These are phyloP conservation scores for Eupithecia subfuscata DNA, from an alignment of 2,888 invertebrate genomes.

Conservation along the genomic window DNA sequence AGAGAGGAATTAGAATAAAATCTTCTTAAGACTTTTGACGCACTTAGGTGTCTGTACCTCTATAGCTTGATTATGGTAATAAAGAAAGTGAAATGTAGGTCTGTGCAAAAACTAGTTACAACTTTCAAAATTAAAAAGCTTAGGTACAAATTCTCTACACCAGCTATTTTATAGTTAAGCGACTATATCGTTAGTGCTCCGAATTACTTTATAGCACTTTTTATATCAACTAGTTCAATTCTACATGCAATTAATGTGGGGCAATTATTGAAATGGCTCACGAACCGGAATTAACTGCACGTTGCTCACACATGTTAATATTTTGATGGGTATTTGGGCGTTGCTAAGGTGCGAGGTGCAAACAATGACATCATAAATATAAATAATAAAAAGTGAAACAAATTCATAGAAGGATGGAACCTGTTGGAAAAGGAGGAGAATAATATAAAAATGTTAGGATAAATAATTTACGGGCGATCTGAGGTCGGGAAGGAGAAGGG, in stretches of 20 bases:
- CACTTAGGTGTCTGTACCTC: not conserved
- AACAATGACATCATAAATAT: slow-evolving; percentile 50
- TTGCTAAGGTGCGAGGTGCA: slow-evolving; percentile 55
- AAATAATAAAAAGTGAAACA: too few species aligned
- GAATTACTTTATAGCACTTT: slow-evolving; percentile 27
- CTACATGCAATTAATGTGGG: slow-evolving; percentile 37
- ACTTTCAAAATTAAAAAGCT: slow-evolving; percentile 1
- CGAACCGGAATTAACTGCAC: slow-evolving; percentile 37
- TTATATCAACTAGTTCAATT: slow-evolving; percentile 22
- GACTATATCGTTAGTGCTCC: slow-evolving; percentile 17
- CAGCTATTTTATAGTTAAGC: not conserved
- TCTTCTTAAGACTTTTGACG: not conserved
- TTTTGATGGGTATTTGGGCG: slow-evolving; percentile 44
- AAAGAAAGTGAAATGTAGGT: not conserved
- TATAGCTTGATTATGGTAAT: not conserved
- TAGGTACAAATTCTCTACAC: not conserved
- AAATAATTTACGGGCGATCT: too few species aligned
- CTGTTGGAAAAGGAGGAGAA: too few species aligned
- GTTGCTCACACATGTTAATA: slow-evolving; percentile 48
- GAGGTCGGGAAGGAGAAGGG: too few species aligned
- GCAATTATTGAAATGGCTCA: slow-evolving; percentile 39
- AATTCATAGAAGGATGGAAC: too few species aligned
- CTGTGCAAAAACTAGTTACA: not conserved
- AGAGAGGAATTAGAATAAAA: not conserved
- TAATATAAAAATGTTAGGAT: too few species aligned